Percentiles rank a stretch among this genome's conserved stretches.
Evolutionary conservation across 2,797 vertebrate genomes (phyloP).

Genomic region (Chromis chromis): DNA sequence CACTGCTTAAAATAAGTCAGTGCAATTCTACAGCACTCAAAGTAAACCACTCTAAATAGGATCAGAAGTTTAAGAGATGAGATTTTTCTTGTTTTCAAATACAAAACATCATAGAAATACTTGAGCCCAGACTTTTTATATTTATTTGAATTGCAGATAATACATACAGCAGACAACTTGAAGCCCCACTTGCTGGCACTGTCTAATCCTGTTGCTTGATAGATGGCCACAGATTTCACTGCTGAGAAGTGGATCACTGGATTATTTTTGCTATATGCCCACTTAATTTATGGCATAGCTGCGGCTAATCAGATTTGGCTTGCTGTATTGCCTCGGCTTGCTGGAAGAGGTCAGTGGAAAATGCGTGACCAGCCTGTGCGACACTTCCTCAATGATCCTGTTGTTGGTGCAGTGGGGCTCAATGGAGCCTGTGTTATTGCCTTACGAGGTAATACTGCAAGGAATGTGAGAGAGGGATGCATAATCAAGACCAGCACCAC

Average conservation of each 20-base stretch:
- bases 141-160: background rate
- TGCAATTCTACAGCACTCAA: background rate
- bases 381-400: slow-evolving; percentile 81
- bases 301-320: slow-evolving; percentile 76
- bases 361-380: slow-evolving; percentile 71
- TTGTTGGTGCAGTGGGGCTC: slow-evolving; percentile 74
- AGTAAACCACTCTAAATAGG: background rate
- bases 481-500: slow-evolving; percentile 73
- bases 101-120: background rate
- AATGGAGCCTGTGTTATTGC: slow-evolving; percentile 79
- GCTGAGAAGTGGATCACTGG: slow-evolving; percentile 57
- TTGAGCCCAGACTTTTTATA: background rate
- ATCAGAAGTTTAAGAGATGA: background rate
- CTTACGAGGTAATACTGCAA: slow-evolving; percentile 73
- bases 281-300: slow-evolving; percentile 74
- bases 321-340: slow-evolving; percentile 43
- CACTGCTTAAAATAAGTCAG: background rate
- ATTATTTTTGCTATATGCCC: slow-evolving; percentile 69
- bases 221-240: slow-evolving; percentile 52
- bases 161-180: background rate
- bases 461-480: slow-evolving; percentile 73
- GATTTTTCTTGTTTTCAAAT: background rate
- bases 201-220: slow-evolving; percentile 31
- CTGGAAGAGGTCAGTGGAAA: slow-evolving; percentile 75
- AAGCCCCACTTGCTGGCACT: background rate